phyloP scores from a whole-genome alignment of 2,888 invertebrate genomes.

The Lochmaea crataegi region DNA sequence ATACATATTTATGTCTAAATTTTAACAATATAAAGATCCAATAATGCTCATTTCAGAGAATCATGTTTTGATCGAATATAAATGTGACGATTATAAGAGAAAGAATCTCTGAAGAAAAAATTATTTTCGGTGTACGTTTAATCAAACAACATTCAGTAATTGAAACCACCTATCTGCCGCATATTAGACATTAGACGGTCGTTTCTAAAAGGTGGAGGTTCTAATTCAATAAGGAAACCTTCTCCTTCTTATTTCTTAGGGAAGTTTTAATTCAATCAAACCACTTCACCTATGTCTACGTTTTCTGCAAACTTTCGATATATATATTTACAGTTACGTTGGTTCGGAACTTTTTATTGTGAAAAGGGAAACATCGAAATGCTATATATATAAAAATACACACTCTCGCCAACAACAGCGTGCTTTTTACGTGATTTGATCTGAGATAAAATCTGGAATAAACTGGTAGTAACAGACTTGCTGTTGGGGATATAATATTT shows the following conservation, averaged over 20 bases:
- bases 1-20: no score
- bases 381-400: conserved; percentile 27
- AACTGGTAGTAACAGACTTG: neutral
- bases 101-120: neutral
- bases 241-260: conserved; percentile 19
- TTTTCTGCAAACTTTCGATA: conserved; percentile 26
- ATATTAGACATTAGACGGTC: conserved; percentile 14
- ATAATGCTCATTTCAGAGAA: no score
- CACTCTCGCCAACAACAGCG: conserved; percentile 22
- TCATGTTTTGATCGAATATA: no score
- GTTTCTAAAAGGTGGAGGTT: conserved; percentile 4
- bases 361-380: conserved; percentile 35
- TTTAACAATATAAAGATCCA: no score
- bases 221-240: conserved; percentile 27
- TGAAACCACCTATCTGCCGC: conserved; percentile 12
- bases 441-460: conserved; percentile 18
- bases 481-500: neutral
- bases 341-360: conserved; percentile 27
- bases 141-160: conserved; percentile 1
- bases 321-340: conserved; percentile 17
- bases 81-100: no score
- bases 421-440: conserved; percentile 34
- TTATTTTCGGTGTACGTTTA: neutral
- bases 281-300: conserved; percentile 29
- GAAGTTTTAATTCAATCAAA: conserved; percentile 27